These are phyloP conservation scores for Brevimyrus niger DNA, from an alignment of 2,113 vertebrate genomes.

Conservation along the genomic window DNA sequence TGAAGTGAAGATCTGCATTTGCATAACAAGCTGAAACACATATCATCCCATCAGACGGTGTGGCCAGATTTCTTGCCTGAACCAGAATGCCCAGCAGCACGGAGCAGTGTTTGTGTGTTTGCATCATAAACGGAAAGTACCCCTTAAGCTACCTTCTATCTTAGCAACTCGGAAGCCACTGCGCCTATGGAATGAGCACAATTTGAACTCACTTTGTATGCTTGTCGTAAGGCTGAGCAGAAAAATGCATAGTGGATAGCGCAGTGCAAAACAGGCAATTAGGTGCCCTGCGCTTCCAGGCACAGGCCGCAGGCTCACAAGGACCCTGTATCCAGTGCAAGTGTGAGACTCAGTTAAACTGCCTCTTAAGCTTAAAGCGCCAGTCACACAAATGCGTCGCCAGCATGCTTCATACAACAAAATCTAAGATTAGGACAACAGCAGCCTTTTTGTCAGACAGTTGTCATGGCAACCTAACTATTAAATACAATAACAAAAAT, in stretches of 20 bases:
- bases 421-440: neutral
- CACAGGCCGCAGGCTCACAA: neutral
- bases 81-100: neutral
- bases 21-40: neutral
- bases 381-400: neutral
- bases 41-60: neutral
- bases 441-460: conserved; percentile 8
- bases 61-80: neutral
- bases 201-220: neutral
- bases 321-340: neutral
- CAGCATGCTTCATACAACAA: neutral
- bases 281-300: neutral
- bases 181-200: neutral
- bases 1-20: neutral
- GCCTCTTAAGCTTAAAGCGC: neutral
- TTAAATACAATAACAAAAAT: conserved; percentile 4
- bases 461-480: conserved; percentile 15
- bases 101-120: neutral
- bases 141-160: neutral
- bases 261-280: neutral
- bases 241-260: neutral
- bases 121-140: neutral
- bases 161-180: neutral
- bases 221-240: neutral
- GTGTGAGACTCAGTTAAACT: neutral